Conservation (phyloP, 2,888 invertebrate genomes). For the Epistrophe grossulariae region DNA sequence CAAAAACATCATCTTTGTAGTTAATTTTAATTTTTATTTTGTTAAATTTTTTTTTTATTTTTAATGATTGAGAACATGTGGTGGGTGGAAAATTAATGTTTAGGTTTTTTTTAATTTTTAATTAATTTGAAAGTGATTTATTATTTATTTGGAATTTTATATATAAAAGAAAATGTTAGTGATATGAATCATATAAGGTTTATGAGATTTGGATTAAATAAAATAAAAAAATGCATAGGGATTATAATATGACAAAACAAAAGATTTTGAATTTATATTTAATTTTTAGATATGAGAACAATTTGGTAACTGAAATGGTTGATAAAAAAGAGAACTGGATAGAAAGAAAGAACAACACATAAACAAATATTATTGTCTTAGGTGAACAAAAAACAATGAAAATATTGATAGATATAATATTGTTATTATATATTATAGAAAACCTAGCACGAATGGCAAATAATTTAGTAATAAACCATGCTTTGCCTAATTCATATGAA, state of each 20-base stretch:
- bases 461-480: too few species aligned
- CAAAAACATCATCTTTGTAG: constrained; percentile 33
- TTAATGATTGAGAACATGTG: constrained; percentile 16
- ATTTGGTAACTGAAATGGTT: too few species aligned
- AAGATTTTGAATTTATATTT: not conserved
- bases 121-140: constrained; percentile 33
- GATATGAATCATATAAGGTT: not conserved
- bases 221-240: not conserved
- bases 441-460: too few species aligned
- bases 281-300: not conserved
- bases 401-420: too few species aligned
- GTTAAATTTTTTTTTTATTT: not conserved
- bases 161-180: not conserved
- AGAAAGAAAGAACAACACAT: too few species aligned
- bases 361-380: too few species aligned
- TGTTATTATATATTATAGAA: too few species aligned
- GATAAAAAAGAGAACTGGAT: too few species aligned
- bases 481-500: too few species aligned
- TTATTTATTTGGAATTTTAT: constrained; percentile 32
- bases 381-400: too few species aligned
- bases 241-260: not conserved
- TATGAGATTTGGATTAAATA: not conserved
- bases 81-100: constrained; percentile 35
- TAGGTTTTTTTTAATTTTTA: constrained; percentile 4
- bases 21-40: not conserved